Base-by-base conservation (phyloP, 2,888 invertebrate species). In the Rhimphoctona megacephalus region DNA sequence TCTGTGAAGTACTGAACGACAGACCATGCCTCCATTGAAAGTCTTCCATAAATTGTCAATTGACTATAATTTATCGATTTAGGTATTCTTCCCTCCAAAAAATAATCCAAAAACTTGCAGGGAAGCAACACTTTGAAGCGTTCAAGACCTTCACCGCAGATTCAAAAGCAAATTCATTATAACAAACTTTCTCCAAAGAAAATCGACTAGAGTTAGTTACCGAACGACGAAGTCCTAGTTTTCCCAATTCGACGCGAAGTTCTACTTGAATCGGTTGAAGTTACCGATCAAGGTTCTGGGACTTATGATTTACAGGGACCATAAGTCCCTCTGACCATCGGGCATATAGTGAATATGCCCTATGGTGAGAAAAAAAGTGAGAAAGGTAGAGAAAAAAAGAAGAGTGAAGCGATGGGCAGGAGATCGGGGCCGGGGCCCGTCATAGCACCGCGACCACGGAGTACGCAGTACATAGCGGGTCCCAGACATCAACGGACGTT, bases 361-460 rank as follows among this genome's bases (percentile, higher is more conserved):
- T 76, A 80, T 66, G 72, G 57, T 49, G 82, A 80, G 79, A 87
- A 78, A 85, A 79, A 85, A 73, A 78, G 73, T 39, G 67, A 67
- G 57, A 82, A 30, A 49, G 81, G 76, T 66, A 81, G 77, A 81
- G 70, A 57, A 52, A 81, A 46, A 52, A 81, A 81, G 72, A 70
- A 67, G 74, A 36, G 74, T 81, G 70, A 69, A 67, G 80, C 66
- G 66, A 83, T 82, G 87, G 88, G 83, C 87, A 87, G 89, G 90
- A 92, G 92, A 91, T 90, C 89, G 90, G 90, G 91, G 90, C 90
- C 90, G 80, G 85, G 86, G 83, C 78, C 87, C 83, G 82, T 82
- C 78, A 81, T 83, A 81, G 84, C 70, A 81, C 86, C 84, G 86
- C 86, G 84, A 81, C 73, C 88, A 77, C 85, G 83, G 78, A 85